A percentile compares a stretch with the other conserved stretches of the same genome.
phyloP scores from a whole-genome alignment of 2,797 vertebrate genomes.

The Serranus cabrilla region DNA sequence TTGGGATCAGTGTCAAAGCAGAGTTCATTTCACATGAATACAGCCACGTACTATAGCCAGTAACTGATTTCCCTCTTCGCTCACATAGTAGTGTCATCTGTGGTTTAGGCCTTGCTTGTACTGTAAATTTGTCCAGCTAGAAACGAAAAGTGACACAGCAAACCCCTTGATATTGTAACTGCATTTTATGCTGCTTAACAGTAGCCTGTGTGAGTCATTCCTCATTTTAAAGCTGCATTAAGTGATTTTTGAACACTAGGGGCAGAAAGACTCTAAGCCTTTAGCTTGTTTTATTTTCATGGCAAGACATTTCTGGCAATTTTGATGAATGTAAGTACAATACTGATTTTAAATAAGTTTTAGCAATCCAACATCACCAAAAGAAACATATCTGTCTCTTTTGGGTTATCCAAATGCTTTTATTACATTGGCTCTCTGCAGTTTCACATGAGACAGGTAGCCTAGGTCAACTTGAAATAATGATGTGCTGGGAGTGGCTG shows the following conservation, averaged over 20 bases:
- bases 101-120: conserved; percentile 65
- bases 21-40: conserved; percentile 36
- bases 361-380: conserved; percentile 8
- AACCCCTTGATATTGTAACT: conserved; percentile 73
- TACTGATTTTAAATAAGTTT: conserved; percentile 38
- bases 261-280: conserved; percentile 18
- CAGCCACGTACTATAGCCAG: conserved; percentile 53
- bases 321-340: conserved; percentile 48
- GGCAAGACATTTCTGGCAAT: conserved; percentile 26
- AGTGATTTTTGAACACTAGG: conserved; percentile 22
- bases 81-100: conserved; percentile 59
- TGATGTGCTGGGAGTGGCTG: conserved; percentile 2
- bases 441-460: conserved; percentile 26
- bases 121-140: conserved; percentile 46
- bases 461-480: conserved; percentile 35
- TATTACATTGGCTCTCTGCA: conserved; percentile 16
- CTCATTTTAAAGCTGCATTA: conserved; percentile 69
- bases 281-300: conserved; percentile 7
- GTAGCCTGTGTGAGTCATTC: conserved; percentile 48
- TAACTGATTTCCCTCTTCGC: conserved; percentile 53
- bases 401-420: conserved; percentile 10
- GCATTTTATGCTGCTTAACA: conserved; percentile 58
- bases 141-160: conserved; percentile 62
- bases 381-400: conserved; percentile 1
- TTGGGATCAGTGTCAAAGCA: conserved; percentile 42